Evolutionary conservation across 2,113 vertebrate species (phyloP).

Genomic region (Prietella phreatophila): DNA sequence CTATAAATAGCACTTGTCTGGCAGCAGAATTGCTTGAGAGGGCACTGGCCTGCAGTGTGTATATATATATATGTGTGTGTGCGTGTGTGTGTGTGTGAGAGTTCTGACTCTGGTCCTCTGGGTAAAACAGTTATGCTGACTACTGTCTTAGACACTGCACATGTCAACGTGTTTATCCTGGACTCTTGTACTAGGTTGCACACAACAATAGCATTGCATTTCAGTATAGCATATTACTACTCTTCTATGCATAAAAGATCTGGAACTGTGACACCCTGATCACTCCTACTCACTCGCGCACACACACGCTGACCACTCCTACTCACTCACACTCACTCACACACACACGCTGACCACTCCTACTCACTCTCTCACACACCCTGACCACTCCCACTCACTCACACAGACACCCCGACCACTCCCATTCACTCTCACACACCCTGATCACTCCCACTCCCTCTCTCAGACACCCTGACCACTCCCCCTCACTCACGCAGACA

Average conservation of each 20-base stretch:
- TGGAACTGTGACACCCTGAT: background rate
- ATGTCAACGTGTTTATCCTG: background rate
- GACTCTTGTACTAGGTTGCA: background rate
- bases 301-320: no score
- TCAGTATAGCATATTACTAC: background rate
- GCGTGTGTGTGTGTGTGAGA: constrained; percentile 24
- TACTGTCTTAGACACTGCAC: constrained; percentile 17
- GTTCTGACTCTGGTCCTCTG: background rate
- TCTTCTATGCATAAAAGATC: background rate
- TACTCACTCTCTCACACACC: background rate
- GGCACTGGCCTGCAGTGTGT: constrained; percentile 22
- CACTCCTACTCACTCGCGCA: background rate
- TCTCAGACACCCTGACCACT: background rate
- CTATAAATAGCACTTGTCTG: constrained; percentile 48
- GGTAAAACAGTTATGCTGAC: constrained; percentile 21
- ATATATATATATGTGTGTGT: constrained; percentile 30
- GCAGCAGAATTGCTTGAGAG: constrained; percentile 34
- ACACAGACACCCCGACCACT: background rate
- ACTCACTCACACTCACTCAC: background rate
- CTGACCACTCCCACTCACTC: background rate
- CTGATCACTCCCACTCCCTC: background rate
- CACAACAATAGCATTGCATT: background rate
- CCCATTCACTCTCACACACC: background rate
- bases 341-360: background rate
- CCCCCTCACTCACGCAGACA: background rate